A percentile compares a stretch with the other conserved stretches of the same genome.
These are phyloP conservation scores for Phrynocephalus guinanensis DNA, from an alignment of 2,797 vertebrate species.

Conservation along the genomic window DNA sequence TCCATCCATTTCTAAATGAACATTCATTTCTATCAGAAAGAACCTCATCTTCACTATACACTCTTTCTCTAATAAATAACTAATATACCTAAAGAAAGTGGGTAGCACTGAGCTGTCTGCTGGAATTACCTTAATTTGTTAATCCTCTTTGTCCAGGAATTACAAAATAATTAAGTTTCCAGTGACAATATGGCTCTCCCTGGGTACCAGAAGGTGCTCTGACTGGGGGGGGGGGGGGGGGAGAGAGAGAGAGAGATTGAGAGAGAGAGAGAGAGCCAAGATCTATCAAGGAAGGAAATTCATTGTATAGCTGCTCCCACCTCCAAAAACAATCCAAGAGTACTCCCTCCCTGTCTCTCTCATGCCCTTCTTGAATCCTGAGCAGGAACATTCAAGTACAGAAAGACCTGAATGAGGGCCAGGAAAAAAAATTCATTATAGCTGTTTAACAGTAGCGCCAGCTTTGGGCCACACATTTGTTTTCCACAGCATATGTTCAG, in stretches of 20 bases:
- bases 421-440: not conserved
- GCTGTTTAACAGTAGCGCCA: not conserved
- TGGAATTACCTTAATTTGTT: conserved; percentile 41
- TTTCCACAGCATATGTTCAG: not conserved
- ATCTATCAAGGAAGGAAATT: not conserved
- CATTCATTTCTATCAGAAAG: not conserved
- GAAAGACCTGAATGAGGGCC: not conserved
- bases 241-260: not conserved
- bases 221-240: too few species aligned
- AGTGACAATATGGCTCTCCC: not conserved
- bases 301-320: not conserved
- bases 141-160: conserved; percentile 63
- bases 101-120: conserved; percentile 34
- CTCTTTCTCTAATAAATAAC: not conserved
- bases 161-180: conserved; percentile 34
- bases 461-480: not conserved
- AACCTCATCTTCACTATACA: not conserved
- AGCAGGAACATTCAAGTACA: accelerated
- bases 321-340: not conserved
- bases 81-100: not conserved
- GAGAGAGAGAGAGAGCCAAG: not conserved
- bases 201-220: conserved; percentile 12
- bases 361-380: not conserved
- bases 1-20: too few species aligned
- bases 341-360: not conserved